Conservation (phyloP, 2,113 vertebrate species). For the Oryzias curvinotus region DNA sequence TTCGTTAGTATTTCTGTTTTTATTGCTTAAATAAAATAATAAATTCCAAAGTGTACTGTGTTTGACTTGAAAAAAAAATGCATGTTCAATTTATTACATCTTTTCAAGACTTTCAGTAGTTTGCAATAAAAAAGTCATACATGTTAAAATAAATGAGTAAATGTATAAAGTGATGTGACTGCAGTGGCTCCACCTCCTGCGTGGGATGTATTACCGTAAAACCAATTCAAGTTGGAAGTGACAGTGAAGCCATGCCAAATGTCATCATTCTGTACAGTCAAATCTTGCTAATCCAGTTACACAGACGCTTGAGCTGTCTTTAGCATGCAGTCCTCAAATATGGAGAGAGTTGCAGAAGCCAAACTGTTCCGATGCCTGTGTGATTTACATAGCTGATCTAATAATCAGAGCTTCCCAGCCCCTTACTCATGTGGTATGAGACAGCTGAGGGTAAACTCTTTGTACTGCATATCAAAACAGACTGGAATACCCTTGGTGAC, state of each 20-base stretch:
- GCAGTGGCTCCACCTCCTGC: neutral
- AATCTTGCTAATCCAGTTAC: constrained; percentile 48
- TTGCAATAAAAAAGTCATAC: no score
- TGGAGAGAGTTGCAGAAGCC: constrained; percentile 18
- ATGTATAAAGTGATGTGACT: no score
- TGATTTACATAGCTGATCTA: constrained; percentile 46
- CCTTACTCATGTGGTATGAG: constrained; percentile 17
- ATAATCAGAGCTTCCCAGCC: constrained; percentile 44
- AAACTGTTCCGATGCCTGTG: constrained; percentile 2
- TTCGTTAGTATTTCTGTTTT: no score
- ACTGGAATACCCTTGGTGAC: constrained; percentile 22
- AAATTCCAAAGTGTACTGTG: no score
- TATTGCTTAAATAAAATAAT: no score
- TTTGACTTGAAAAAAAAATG: no score
- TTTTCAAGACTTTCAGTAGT: no score
- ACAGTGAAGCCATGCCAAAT: constrained; percentile 27
- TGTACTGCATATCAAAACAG: constrained; percentile 52
- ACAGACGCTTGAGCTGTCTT: constrained; percentile 46
- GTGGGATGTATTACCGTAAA: constrained; percentile 1
- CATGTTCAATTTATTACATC: no score
- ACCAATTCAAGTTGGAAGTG: constrained; percentile 20
- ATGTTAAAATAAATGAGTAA: no score
- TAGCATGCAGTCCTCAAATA: constrained; percentile 40
- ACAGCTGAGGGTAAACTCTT: constrained; percentile 57
- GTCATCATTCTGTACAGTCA: constrained; percentile 12